Evolutionary conservation across 2,113 vertebrate species (phyloP).

Genomic region (Pituophis catenifer): DNA sequence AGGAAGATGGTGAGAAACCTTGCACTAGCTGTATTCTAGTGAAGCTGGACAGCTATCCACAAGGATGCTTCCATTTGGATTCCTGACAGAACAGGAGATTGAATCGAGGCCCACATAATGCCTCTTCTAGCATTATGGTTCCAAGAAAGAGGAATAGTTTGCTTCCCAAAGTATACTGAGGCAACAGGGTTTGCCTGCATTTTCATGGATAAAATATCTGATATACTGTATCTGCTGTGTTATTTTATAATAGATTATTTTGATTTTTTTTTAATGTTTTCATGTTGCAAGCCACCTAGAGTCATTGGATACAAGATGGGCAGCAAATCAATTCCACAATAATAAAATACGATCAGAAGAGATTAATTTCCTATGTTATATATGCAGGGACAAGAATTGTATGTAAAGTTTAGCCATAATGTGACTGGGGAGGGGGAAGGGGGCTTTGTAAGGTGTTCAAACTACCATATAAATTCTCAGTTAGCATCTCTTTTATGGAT

Average conservation of each 20-base stretch:
- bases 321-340: no score
- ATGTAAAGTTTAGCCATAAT: neutral
- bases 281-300: no score
- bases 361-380: neutral
- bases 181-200: neutral
- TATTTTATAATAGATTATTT: no score
- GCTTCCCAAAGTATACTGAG: neutral
- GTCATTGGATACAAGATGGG: no score
- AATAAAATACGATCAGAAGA: neutral
- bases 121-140: neutral
- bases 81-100: neutral
- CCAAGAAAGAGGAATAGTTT: neutral
- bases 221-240: neutral
- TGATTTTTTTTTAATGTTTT: no score
- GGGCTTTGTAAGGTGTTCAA: neutral
- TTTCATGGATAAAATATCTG: neutral
- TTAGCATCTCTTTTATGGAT: neutral
- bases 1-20: neutral
- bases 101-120: neutral
- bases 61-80: neutral
- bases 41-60: neutral
- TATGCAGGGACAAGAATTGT: neutral
- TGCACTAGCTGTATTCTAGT: neutral
- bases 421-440: neutral
- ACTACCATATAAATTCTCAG: neutral